Conservation (phyloP, 2,888 invertebrate genomes). For the Dolichopus griseipennis region DNA sequence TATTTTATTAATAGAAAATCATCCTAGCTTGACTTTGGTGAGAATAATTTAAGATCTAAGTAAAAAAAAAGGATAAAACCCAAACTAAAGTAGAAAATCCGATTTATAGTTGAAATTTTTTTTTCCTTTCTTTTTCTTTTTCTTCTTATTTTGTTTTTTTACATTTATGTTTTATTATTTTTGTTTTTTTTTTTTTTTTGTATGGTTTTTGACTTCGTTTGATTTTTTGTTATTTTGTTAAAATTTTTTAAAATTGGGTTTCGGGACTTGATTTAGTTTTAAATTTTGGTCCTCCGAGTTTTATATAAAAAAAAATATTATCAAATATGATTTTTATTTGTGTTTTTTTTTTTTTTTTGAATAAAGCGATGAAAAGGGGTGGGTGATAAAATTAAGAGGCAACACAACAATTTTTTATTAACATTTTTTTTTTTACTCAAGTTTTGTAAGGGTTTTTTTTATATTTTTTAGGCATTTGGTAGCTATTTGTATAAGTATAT, state of each 20-base stretch:
- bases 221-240: too few species aligned
- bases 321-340: too few species aligned
- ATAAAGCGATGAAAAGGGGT: not conserved
- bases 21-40: slow-evolving; percentile 1
- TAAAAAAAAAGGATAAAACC: not conserved
- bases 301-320: too few species aligned
- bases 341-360: too few species aligned
- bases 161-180: not conserved
- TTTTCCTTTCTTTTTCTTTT: not conserved
- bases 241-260: too few species aligned
- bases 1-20: not conserved
- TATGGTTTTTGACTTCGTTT: not conserved
- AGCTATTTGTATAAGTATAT: too few species aligned
- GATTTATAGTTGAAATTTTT: not conserved
- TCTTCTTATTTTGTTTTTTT: not conserved
- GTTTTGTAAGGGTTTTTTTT: too few species aligned
- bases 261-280: too few species aligned
- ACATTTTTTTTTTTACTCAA: too few species aligned
- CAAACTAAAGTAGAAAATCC: slow-evolving; percentile 2
- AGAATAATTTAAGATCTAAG: not conserved
- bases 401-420: not conserved
- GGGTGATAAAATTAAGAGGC: not conserved
- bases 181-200: not conserved
- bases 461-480: not conserved
- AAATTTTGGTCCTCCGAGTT: too few species aligned